These are phyloP conservation scores for Carassius carassius DNA, from an alignment of 2,113 vertebrate species.

Conservation along the genomic window DNA sequence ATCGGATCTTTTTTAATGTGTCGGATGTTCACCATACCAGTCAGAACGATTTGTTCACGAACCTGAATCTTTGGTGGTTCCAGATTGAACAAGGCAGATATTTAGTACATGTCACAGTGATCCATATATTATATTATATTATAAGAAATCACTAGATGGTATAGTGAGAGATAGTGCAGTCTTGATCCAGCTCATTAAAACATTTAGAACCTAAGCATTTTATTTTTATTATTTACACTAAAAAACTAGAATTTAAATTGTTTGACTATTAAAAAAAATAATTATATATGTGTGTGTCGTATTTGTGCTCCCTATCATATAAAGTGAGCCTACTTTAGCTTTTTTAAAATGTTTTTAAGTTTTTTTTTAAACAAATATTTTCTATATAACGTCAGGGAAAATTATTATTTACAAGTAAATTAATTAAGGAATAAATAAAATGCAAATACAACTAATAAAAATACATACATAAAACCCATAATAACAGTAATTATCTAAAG, in stretches of 20 bases:
- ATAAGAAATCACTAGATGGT: neutral
- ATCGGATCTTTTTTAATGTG: neutral
- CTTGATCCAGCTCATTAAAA: no score
- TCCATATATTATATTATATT: neutral
- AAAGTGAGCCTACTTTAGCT: no score
- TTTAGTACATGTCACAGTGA: neutral
- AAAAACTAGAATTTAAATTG: no score
- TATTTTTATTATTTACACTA: no score
- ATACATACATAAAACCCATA: neutral
- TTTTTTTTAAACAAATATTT: neutral
- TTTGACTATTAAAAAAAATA: no score
- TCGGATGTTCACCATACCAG: neutral
- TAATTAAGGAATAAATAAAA: neutral
- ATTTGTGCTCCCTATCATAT: no score
- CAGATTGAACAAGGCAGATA: neutral
- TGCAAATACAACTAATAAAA: neutral
- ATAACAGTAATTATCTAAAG: neutral
- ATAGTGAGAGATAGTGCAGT: slow-evolving; percentile 26
- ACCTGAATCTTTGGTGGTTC: neutral
- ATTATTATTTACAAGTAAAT: neutral
- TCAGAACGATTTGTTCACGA: neutral
- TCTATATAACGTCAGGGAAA: neutral
- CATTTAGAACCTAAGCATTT: no score
- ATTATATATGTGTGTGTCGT: no score
- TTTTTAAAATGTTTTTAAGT: no score